Evolutionary conservation across 2,888 invertebrate genomes (phyloP), one percentile per base, ranked within the genome.

Genomic region (Drosophila kuntzei): DNA sequence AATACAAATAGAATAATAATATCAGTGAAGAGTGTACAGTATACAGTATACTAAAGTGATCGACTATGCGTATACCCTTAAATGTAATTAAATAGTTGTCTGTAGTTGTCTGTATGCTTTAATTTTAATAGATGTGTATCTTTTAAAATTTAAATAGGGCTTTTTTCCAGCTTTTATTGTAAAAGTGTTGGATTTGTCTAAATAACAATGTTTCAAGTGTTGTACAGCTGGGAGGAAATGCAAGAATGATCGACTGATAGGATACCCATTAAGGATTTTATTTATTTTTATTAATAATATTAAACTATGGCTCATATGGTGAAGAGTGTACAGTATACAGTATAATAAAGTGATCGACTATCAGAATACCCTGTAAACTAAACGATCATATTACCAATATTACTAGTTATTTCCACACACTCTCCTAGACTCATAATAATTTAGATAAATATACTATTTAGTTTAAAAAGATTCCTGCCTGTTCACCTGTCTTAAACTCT

Each of bases 191-290:
- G 3, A 25, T 44, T 44, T 3, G 8, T 22, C 0, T 2, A 1
- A 36, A 14, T 14, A 2, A 36, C 0, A 36, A 7, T 50, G 49
- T 49, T 70, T 39, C n/a, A n/a, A n/a, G n/a, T n/a, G 39, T 62
- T 61, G 47, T 49, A n/a, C 18, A 16, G 8, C 14, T 49, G 34
- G 41, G 32, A 34, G 37, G 8, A 34, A 18, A 16, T 9, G 2
- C 25, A 12, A 34, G 22, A 22, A 20, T 39, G 25, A n/a, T 32
- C 34, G 16, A 39, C 39, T 18, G 18, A 5, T 6, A 39, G 39
- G 11, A 39, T 39, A 20, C 18, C 12, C 39, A 16, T 16, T 37
- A 16, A 37, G 11, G n/a, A n/a, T n/a, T n/a, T n/a, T n/a, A n/a
- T n/a, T 4, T 27, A 9, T 7, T 9, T 27, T 27, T 9, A n/a